Evolutionary conservation across 2,113 vertebrate species (phyloP), one percentile per base, ranked within the genome.

Genomic region (Seriola rivoliana): DNA sequence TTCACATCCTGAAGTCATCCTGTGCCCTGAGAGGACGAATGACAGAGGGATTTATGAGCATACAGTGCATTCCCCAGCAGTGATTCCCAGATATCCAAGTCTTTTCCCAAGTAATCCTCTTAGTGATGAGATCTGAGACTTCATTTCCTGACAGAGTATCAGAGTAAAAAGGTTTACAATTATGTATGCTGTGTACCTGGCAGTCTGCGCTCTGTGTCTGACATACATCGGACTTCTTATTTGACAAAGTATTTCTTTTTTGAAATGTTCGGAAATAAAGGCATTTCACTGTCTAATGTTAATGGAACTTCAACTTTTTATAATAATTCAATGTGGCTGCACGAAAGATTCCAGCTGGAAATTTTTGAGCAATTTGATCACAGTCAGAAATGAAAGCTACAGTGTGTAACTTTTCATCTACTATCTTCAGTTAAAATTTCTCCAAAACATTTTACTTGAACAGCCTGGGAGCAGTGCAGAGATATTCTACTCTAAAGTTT

Each of bases 61-160:
- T 63, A 50, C 68, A 77, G 65, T 81, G 70, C 73, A 83, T 88
- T 83, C 76, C 67, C 58, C 29, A 63, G 54, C 80, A 73, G 81
- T 62, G 78, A 89, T 87, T 69, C 77, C 57, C 78, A 74, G 87
- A 88, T 89, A 85, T 36, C 42, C 25, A 17, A 42, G 54, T 38
- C 66, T 68, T 82, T 82, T 82, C 62, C 50, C 5, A 59, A 71
- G 44, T 91, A 89, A 91, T 89, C 87, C 87, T 93, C 84, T 87
- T 83, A 90, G 78, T 66, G 78, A 79, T 23, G 80, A 85, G 67
- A 90, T 89, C 65, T 64, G 90, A 85, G 68, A 72, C 62, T 84
- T 84, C 36, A 73, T 86, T 86, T 88, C 71, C 78, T 54, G 54
- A 80, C 60, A 76, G 57, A 66, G 62, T 38, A 36, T 54, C 1